Percentiles rank a stretch among this genome's conserved stretches.
These are phyloP conservation scores for Petrocephalus schoutedeni DNA, from an alignment of 2,797 vertebrate genomes.

Conservation along the genomic window DNA sequence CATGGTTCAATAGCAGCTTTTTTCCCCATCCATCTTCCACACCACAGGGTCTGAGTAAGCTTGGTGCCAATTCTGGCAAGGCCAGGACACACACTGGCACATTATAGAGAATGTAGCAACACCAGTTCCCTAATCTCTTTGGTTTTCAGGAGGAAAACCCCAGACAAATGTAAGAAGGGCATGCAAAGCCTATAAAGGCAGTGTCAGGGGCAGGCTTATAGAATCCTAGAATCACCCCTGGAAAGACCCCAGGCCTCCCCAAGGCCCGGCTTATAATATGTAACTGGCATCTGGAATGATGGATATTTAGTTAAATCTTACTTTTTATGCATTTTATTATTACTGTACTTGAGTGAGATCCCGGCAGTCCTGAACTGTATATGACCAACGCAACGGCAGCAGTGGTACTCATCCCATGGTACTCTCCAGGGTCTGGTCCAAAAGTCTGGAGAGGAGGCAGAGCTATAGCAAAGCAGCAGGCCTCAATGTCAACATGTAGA, in stretches of 20 bases:
- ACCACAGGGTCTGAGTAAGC: not conserved
- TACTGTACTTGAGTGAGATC: not conserved
- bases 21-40: not conserved
- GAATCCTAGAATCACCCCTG: not conserved
- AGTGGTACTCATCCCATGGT: not conserved
- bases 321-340: not conserved
- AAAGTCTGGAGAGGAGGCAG: not conserved
- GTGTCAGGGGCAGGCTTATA: not conserved
- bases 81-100: not conserved
- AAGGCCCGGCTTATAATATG: not conserved
- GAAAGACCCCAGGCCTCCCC: not conserved
- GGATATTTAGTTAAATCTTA: not conserved
- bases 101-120: not conserved
- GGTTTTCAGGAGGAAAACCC: not conserved
- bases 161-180: not conserved
- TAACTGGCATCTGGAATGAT: not conserved
- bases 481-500: conserved; percentile 2
- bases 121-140: not conserved
- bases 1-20: not conserved
- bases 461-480: not conserved
- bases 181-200: not conserved
- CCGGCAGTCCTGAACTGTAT: not conserved
- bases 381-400: not conserved
- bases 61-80: not conserved
- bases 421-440: not conserved